Evolutionary conservation across 2,888 invertebrate genomes (phyloP), one percentile per base, ranked within the genome.

Genomic region (Coenonympha arcania): DNA sequence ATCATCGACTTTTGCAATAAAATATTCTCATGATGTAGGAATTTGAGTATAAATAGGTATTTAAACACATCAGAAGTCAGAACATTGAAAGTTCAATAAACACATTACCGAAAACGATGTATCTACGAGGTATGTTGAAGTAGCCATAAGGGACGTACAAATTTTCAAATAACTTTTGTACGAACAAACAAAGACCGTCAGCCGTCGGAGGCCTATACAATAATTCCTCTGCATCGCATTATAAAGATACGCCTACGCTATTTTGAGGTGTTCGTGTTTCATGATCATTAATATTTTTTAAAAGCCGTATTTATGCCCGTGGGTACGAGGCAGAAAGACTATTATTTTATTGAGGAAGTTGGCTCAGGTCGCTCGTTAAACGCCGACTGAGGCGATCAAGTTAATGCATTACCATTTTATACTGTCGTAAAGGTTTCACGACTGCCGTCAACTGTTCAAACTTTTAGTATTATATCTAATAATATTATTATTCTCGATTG

Each of bases 261-360:
- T 57, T 55, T 57, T 50, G 45, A 53, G 53, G 54, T 50, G 46
- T 56, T 53, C 57, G 55, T 57, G 57, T 54, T 56, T 55, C 47
- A 47, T 53, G 52, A 58, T 54, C 58, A 55, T 60, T 59, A 58
- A 58, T 61, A 56, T 56, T 59, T 61, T 60, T 58, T 57, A 56
- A 58, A 60, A 52, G 55, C 59, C 55, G 52, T 55, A 56, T 59
- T 58, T 57, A 60, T 57, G 50, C 55, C 51, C 54, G 48, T 56
- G 54, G 54, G 56, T 59, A 59, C 55, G 57, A 53, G 56, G 56
- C 52, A 52, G 58, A 69, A 69, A 73, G 69, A 66, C 70, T 70
- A 79, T 80, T 70, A 78, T 79, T 84, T 84, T 84, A 85, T 83
- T 79, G 83, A 81, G 85, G 84, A 84, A 83, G 82, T 78, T 68